phyloP scores from a whole-genome alignment of 2,888 invertebrate genomes.

The Sussaba pulchella region DNA sequence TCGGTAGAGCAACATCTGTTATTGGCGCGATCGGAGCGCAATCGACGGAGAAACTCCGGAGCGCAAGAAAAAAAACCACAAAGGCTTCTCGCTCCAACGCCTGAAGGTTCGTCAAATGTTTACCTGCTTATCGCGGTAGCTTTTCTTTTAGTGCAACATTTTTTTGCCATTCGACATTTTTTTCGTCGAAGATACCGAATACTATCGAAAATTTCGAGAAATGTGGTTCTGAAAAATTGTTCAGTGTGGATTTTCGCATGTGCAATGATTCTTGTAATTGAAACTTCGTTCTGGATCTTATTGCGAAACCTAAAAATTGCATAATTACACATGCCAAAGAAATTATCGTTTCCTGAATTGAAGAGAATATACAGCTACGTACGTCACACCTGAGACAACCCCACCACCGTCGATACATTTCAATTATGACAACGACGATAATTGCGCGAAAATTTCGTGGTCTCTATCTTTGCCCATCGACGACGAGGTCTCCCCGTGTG shows the following conservation, averaged over 20 bases:
- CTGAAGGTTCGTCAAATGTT: neutral
- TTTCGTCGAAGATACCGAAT: no score
- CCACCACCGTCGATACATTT: conserved; percentile 49
- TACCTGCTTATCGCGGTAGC: no score
- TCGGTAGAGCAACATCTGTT: conserved; percentile 53
- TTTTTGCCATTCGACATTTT: no score
- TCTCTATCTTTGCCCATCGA: neutral
- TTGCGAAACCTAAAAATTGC: conserved; percentile 17
- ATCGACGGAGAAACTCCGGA: conserved; percentile 20
- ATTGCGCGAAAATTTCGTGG: conserved; percentile 35
- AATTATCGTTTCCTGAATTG: conserved; percentile 55
- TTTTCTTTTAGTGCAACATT: no score
- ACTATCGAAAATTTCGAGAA: neutral
- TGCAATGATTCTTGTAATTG: no score
- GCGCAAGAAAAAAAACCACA: conserved; percentile 7
- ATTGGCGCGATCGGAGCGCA: conserved; percentile 25
- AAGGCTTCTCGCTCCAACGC: neutral
- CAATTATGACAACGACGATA: conserved; percentile 60
- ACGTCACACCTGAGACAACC: conserved; percentile 55
- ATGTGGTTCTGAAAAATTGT: no score
- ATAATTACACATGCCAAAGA: conserved; percentile 54
- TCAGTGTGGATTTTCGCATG: no score
- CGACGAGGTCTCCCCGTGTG: neutral
- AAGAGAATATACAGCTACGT: conserved; percentile 1
- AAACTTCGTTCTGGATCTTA: conserved; percentile 14